Conservation (phyloP, 2,113 vertebrate genomes). For the Bettongia penicillata region DNA sequence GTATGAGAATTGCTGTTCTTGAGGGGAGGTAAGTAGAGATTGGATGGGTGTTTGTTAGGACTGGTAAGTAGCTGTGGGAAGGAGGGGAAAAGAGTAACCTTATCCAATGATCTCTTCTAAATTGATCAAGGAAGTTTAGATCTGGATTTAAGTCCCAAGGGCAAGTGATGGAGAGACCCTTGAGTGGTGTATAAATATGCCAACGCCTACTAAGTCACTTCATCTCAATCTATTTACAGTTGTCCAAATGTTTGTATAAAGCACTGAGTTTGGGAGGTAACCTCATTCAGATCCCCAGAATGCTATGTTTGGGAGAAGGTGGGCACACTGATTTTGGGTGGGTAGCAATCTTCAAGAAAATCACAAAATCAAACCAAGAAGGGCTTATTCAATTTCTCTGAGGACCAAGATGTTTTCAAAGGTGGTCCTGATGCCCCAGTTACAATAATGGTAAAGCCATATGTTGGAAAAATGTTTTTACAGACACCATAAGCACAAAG, state of each 20-base stretch:
- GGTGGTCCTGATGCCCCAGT: not conserved
- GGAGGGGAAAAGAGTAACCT: not conserved
- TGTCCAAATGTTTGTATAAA: not conserved
- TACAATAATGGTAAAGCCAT: not conserved
- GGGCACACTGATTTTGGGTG: not conserved
- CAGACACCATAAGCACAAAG: not conserved
- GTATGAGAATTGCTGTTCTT: not conserved
- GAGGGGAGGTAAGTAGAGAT: not conserved
- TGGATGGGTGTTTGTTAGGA: not conserved
- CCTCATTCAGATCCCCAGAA: not conserved
- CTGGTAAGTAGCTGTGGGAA: not conserved
- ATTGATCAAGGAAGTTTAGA: not conserved
- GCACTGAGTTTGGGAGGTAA: not conserved
- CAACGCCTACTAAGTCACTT: not conserved
- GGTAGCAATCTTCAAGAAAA: not conserved
- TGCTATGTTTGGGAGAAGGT: not conserved
- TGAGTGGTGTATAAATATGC: too few species aligned
- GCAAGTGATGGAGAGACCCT: not conserved
- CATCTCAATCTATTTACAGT: not conserved
- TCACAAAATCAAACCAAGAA: not conserved
- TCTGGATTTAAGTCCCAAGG: not conserved
- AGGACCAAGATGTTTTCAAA: not conserved
- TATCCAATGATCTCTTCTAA: not conserved
- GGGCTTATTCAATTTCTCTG: not conserved
- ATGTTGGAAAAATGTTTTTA: not conserved